Evolutionary conservation across 1,140 invertebrate species (phyloP).

Genomic region (Melanaphis sacchari): DNA sequence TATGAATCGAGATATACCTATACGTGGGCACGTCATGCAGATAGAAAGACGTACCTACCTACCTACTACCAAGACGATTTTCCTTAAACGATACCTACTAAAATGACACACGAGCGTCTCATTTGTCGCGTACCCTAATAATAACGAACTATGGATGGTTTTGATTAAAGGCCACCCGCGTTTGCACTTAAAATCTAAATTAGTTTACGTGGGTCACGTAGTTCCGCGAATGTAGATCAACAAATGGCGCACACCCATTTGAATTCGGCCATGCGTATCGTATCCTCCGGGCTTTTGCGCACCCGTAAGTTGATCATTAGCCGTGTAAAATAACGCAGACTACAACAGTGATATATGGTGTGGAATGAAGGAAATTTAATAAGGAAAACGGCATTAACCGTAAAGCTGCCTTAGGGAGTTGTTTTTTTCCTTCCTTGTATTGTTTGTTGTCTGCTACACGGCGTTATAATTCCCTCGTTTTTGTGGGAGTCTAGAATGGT

Average conservation of each 20-base stretch:
- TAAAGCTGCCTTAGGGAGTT: neutral
- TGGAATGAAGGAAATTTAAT: constrained; percentile 14
- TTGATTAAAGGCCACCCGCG: neutral
- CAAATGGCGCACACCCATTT: neutral
- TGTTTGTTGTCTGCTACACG: neutral
- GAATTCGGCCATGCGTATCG: constrained; percentile 3
- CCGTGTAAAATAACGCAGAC: neutral
- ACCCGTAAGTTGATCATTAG: neutral
- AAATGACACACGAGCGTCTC: neutral
- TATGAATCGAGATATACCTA: neutral
- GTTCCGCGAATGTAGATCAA: neutral
- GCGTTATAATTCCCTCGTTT: neutral
- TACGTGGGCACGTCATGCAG: no score
- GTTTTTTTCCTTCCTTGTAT: neutral
- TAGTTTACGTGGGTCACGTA: neutral
- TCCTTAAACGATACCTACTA: neutral
- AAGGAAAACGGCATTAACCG: neutral
- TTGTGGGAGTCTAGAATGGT: neutral
- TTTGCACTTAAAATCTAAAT: neutral
- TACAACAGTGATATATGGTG: neutral
- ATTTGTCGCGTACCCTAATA: neutral
- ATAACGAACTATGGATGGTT: neutral
- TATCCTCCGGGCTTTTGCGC: neutral
- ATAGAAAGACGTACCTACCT: neutral
- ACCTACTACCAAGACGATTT: no score